Base-by-base conservation (phyloP, 2,888 invertebrate genomes). In the Eristalinus sepulchralis region DNA sequence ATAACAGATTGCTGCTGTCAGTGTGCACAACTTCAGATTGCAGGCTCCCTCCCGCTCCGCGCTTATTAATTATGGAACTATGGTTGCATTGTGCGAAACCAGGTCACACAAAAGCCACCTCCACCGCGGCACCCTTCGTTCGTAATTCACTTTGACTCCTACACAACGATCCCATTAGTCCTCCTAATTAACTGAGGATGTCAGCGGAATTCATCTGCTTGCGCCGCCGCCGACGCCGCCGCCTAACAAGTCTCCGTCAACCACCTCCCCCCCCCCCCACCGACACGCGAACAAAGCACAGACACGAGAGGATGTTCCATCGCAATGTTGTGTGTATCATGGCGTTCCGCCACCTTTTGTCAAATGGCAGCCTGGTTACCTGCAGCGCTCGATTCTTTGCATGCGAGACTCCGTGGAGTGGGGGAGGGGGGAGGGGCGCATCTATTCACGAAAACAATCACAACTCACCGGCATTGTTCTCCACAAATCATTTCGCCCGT, bases 101-200 rank as follows among this genome's bases (percentile, higher is more conserved):
- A 75, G 75, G 75, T 80, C 83, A 84, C 63, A 75, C 64, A 75
- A 68, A 27, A 73, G 66, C 63, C n/a, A 31, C 13, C 20, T 11
- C 24, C 73, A 64, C 10, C 13, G 17, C 64, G 47, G 63, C 24
- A 62, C 62, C 72, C 72, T 67, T 62, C 63, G 20, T 78, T 64
- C 62, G 47, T 73, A 78, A 83, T 83, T 83, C 72, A 83, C 75
- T 70, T 75, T 75, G 75, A 64, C 84, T 84, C 84, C 84, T 76
- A 84, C 84, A 81, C 82, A 82, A 67, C 60, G 72, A 64, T 82
- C 59, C 72, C 81, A 85, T 85, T 85, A 85, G 85, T 85, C 81
- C 67, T 62, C 77, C 85, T 85, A 81, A 85, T 85, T 85, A 85
- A 81, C 85, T 85, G 77, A 72, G 72, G 77, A 81, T 77, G 85